These are phyloP conservation scores for Anthoscopus minutus DNA, from an alignment of 2,113 vertebrate genomes.

Conservation along the genomic window DNA sequence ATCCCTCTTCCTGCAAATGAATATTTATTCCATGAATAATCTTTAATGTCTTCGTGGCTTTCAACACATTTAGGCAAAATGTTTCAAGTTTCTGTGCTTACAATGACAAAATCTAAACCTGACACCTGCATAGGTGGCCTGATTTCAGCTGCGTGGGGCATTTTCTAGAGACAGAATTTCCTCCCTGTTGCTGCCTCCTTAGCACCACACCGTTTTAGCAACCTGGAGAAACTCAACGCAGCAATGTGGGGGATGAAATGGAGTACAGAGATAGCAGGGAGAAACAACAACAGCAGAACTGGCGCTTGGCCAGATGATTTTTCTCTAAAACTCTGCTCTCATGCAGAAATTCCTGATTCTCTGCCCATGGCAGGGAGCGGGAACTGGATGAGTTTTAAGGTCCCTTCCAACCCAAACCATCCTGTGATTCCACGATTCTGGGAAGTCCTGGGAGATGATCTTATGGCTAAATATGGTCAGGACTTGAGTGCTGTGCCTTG, in stretches of 20 bases:
- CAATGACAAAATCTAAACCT: not conserved
- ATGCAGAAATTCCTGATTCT: not conserved
- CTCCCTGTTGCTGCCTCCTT: not conserved
- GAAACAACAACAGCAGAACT: not conserved
- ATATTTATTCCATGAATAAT: slow-evolving; percentile 38
- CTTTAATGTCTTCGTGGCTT: not conserved
- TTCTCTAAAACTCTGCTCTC: not conserved
- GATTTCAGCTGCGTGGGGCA: not conserved
- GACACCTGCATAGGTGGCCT: not conserved
- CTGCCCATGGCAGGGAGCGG: not conserved
- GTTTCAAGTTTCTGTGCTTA: not conserved
- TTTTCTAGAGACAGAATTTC: not conserved
- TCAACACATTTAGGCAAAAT: not conserved
- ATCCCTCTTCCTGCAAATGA: not conserved
- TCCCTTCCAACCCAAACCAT: not conserved
- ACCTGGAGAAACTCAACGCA: not conserved
- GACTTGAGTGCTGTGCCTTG: not conserved
- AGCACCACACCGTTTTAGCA: not conserved
- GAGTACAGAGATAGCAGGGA: not conserved
- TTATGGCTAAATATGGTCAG: slow-evolving; percentile 49
- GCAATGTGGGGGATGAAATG: not conserved
- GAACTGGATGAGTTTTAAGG: not conserved
- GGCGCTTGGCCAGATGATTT: not conserved
- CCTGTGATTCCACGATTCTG: not conserved
- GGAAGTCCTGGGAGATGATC: not conserved